Percentiles rank a stretch among this genome's conserved stretches.
These are phyloP conservation scores for Agrilus mali DNA, from an alignment of 2,888 invertebrate species.

Conservation along the genomic window DNA sequence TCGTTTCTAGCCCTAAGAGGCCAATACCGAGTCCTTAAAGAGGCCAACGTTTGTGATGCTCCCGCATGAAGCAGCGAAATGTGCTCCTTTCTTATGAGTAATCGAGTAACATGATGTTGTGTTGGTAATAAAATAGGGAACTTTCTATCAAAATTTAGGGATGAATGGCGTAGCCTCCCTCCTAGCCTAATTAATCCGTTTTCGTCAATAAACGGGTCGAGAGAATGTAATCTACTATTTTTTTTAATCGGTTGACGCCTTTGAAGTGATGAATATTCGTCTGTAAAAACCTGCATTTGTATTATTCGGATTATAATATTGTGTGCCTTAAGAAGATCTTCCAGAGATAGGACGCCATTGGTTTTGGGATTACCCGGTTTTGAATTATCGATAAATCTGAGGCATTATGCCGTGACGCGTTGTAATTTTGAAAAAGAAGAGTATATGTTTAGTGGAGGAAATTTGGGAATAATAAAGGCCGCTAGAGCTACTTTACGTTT, in stretches of 20 bases:
- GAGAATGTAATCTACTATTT: constrained; percentile 6
- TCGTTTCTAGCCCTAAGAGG: constrained; percentile 11
- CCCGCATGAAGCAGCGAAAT: constrained; percentile 11
- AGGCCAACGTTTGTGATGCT: constrained; percentile 9
- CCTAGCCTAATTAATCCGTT: constrained; percentile 11
- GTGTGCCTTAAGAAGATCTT: not conserved
- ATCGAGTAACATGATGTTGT: constrained; percentile 9
- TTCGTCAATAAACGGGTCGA: constrained; percentile 13
- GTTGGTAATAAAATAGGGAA: constrained; percentile 13
- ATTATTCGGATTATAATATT: no score
- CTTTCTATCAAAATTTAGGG: constrained; percentile 11
- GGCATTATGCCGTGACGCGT: no score
- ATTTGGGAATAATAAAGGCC: not conserved
- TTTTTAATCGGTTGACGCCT: not conserved
- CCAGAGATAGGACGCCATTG: not conserved
- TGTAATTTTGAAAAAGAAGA: no score
- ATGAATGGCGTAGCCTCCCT: constrained; percentile 11
- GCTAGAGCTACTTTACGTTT: not conserved
- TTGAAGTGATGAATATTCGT: no score
- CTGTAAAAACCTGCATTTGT: no score
- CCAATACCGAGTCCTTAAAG: constrained; percentile 15
- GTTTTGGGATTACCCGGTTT: not conserved
- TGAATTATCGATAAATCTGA: no score
- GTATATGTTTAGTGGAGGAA: not conserved
- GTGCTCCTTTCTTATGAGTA: constrained; percentile 12